Base-by-base conservation (phyloP, 1,140 invertebrate genomes). In the Pseudomyrmex flavicornis region DNA sequence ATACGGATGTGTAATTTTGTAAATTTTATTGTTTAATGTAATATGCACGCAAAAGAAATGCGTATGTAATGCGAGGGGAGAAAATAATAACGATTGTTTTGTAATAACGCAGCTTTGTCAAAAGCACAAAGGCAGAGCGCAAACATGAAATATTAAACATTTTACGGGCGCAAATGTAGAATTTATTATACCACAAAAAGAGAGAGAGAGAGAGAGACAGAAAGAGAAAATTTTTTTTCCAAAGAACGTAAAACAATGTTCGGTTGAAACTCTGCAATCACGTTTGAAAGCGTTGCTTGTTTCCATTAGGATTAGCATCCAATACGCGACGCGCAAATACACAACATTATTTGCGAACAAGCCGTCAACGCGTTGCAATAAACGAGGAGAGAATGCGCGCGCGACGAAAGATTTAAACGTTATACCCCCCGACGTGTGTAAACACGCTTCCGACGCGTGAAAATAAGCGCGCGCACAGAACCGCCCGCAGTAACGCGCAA, bases 341-440 rank as follows among this genome's bases (percentile, higher is more conserved):
- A 17, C 26, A 63, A 12, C 26, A 65, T 65, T 66, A 76, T 52
- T 66, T 76, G 66, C 17, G 8, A 52, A 44, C n/a, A 22, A 35
- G 9, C 65, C 52, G 46, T 66, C 12, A 76, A 20, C 1, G 20
- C 48, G 62, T 66, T 20, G 10, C 44, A 56, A 56, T 77, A 66
- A 77, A 54, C 46, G 7, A 10, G 20, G 44, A 35, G 7, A 10
- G 20, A 54, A 35, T 35, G 35, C 35, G n/a, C n/a, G 26, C 68
- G 13, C 52, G 61, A 76, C 59, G 48, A 77, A 77, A 68, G 26
- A 77, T 68, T 77, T 46, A 56, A 52, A 44, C 9, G 17, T 20
- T 20, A 17, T 17, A 1, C 26, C 22, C 7, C 26, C 15, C 35
- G 5, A 35, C 35, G 50, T 13, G 46, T 63, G 59, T 69, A 69